Evolutionary conservation across 1,140 invertebrate species (phyloP).

Genomic region (Drosophila melanica): DNA sequence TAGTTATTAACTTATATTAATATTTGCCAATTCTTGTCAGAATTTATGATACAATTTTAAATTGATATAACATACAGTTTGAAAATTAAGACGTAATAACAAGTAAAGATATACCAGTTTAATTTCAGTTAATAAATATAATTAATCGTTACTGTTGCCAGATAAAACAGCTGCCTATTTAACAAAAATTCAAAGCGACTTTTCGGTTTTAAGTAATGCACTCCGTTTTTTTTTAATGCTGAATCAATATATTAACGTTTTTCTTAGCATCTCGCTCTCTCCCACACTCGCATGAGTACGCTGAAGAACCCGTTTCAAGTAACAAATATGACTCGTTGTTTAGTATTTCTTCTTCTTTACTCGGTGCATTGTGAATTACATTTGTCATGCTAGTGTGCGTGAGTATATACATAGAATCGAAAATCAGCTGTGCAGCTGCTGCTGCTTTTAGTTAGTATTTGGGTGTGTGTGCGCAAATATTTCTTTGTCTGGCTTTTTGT

Average conservation of each 20-base stretch:
- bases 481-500: conserved; percentile 69
- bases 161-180: neutral
- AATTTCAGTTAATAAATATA: too few relatives aligned
- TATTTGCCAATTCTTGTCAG: too few relatives aligned
- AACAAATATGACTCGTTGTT: conserved; percentile 12
- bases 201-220: neutral
- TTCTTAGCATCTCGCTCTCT: conserved; percentile 11
- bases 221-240: neutral
- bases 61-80: too few relatives aligned
- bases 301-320: conserved; percentile 36
- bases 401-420: conserved; percentile 30
- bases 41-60: too few relatives aligned
- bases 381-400: neutral
- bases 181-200: neutral
- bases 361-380: conserved; percentile 28
- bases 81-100: too few relatives aligned
- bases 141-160: neutral
- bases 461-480: conserved; percentile 33
- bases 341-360: conserved; percentile 31
- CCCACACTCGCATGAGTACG: neutral
- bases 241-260: conserved; percentile 16
- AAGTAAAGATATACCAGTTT: too few relatives aligned
- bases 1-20: too few relatives aligned
- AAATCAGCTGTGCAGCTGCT: conserved; percentile 69
- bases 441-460: conserved; percentile 13